Base-by-base conservation (phyloP, 2,888 invertebrate species). In the Heliconius charithonia region DNA sequence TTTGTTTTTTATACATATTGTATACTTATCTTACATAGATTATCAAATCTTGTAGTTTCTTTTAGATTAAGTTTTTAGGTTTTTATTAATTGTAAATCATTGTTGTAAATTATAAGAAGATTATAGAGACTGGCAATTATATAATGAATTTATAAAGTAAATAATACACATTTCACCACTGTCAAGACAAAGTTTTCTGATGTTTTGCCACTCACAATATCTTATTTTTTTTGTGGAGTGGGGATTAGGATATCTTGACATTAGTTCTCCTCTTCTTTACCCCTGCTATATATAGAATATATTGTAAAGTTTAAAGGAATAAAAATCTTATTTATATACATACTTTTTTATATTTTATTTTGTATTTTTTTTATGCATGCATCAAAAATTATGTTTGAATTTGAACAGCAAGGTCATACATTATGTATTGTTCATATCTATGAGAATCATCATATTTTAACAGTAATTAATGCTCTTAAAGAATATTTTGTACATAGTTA, bases 21-120 rank as follows among this genome's bases (percentile, higher is more conserved):
- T 45, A 45, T 12, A 45, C 12, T 67, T n/a, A 67, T 67, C 67
- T 65, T 65, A 65, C 29, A 66, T 66, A 37, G 22, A 37, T 66
- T 67, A 67, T 37, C 67, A 37, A 37, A 4, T n/a, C 37, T 12
- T 37, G 12, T 67, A 67, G 37, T 13, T 67, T 22, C n/a, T 67
- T n/a, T n/a, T 37, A n/a, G 37, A 67, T 67, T 37, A 37, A 4
- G 2, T 37, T n/a, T 3, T 66, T 66, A 19, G 4, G n/a, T 37
- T 19, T 65, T 3, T 66, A 6, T 37, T 37, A 37, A 37, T 66
- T 32, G 32, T 32, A 32, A 37, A n/a, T 32, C n/a, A 66, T 22
- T 66, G 7, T 66, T 22, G 4, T 66, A 10, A 6, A 66, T 37
- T 10, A 66, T 37, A 37, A 37, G 22, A 19, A 32, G 22, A 66